Percentiles rank a stretch among this genome's conserved stretches.
phyloP scores from a whole-genome alignment of 2,888 invertebrate genomes.

The Melinopterus prodromus region DNA sequence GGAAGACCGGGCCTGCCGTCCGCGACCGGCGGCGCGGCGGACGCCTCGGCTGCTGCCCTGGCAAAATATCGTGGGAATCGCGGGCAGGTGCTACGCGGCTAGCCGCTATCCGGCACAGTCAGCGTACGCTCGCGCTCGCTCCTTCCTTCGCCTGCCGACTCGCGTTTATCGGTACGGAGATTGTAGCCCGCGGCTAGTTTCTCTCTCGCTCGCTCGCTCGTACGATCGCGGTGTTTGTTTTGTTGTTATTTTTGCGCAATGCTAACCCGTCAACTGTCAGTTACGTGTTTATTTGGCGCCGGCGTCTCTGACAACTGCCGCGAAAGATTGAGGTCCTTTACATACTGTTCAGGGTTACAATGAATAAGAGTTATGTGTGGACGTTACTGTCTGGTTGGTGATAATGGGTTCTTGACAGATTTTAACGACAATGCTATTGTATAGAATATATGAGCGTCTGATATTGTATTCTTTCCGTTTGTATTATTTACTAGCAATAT shows the following conservation, averaged over 20 bases:
- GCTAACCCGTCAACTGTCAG: slow-evolving; percentile 4
- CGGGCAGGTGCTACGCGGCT: background rate
- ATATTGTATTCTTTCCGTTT: too few relatives aligned
- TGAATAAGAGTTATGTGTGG: too few relatives aligned
- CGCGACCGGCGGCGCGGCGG: background rate
- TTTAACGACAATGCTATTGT: too few relatives aligned
- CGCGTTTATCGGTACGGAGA: background rate
- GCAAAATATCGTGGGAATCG: slow-evolving; percentile 4
- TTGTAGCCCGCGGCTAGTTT: background rate
- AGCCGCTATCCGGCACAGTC: background rate
- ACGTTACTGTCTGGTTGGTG: too few relatives aligned
- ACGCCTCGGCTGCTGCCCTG: background rate
- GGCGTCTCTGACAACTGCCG: background rate
- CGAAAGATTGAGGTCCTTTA: background rate
- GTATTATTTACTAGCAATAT: too few relatives aligned
- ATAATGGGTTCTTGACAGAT: too few relatives aligned
- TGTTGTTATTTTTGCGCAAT: background rate
- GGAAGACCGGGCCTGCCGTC: background rate
- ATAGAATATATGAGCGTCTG: too few relatives aligned
- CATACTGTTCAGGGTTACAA: too few relatives aligned
- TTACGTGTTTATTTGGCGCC: background rate
- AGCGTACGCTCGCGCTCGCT: background rate
- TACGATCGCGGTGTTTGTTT: background rate
- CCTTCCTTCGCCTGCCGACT: background rate
- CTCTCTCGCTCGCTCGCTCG: background rate